Evolutionary conservation across 2,113 vertebrate genomes (phyloP).

Genomic region (Phyllostomus hastatus): DNA sequence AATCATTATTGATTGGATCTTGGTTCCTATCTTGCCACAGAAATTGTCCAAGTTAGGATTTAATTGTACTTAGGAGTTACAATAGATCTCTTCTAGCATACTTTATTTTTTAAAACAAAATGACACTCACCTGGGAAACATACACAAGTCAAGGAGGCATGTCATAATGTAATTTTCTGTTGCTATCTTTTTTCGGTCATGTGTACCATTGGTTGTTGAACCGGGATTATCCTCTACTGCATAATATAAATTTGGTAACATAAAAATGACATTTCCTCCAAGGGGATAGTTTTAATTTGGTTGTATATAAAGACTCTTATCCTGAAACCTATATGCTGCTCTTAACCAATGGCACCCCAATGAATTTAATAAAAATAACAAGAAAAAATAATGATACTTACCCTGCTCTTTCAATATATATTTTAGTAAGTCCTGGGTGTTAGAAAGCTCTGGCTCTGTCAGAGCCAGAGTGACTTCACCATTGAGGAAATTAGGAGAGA

Average conservation of each 20-base stretch:
- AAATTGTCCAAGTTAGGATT: conserved; percentile 73
- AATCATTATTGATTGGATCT: conserved; percentile 79
- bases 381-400: too few species aligned
- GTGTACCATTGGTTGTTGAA: background rate
- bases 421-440: background rate
- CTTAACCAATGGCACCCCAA: too few species aligned
- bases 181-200: background rate
- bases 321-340: background rate
- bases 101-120: conserved; percentile 54
- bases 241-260: background rate
- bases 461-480: background rate
- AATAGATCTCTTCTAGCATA: conserved; percentile 49
- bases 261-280: background rate
- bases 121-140: background rate
- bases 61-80: conserved; percentile 74
- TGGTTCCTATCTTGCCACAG: conserved; percentile 60
- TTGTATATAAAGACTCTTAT: background rate
- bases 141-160: background rate
- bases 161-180: background rate
- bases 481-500: background rate
- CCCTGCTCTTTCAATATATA: background rate
- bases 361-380: too few species aligned
- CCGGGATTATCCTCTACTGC: background rate
- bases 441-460: background rate
- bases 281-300: background rate